Evolutionary conservation across 2,888 invertebrate genomes (phyloP).

Genomic region (Morpho helenor): DNA sequence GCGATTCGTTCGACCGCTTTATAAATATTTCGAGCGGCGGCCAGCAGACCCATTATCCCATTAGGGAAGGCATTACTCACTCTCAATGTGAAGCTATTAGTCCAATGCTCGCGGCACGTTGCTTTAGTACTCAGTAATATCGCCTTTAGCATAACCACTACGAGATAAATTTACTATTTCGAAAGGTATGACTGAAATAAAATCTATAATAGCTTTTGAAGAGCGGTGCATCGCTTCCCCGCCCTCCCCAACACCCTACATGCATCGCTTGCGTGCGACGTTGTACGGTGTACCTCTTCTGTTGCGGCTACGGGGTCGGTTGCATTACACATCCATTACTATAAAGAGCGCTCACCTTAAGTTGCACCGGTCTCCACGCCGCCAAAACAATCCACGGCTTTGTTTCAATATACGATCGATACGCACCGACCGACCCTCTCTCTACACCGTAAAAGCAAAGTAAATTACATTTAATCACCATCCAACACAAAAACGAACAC

Average conservation of each 20-base stretch:
- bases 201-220: constrained; percentile 27
- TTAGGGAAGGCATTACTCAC: constrained; percentile 72
- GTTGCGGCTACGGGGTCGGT: constrained; percentile 22
- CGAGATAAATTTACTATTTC: constrained; percentile 15
- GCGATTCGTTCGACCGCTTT: constrained; percentile 67
- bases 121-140: constrained; percentile 16
- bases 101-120: constrained; percentile 28
- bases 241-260: constrained; percentile 27
- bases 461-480: constrained; percentile 76
- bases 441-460: constrained; percentile 71
- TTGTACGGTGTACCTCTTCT: constrained; percentile 21
- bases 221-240: constrained; percentile 30
- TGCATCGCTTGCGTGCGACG: constrained; percentile 30
- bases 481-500: constrained; percentile 70
- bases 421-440: constrained; percentile 59
- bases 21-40: constrained; percentile 68
- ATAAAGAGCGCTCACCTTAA: constrained; percentile 51
- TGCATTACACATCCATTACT: constrained; percentile 30
- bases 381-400: constrained; percentile 66
- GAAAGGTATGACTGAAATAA: constrained; percentile 18
- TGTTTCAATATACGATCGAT: constrained; percentile 70
- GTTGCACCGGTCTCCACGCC: constrained; percentile 44
- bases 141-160: constrained; percentile 12
- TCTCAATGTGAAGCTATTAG: constrained; percentile 65
- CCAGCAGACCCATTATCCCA: constrained; percentile 66